Percentiles rank a stretch among this genome's conserved stretches.
These are phyloP conservation scores for Bathynomus jamesi DNA, from an alignment of 1,140 invertebrate species.

Conservation along the genomic window DNA sequence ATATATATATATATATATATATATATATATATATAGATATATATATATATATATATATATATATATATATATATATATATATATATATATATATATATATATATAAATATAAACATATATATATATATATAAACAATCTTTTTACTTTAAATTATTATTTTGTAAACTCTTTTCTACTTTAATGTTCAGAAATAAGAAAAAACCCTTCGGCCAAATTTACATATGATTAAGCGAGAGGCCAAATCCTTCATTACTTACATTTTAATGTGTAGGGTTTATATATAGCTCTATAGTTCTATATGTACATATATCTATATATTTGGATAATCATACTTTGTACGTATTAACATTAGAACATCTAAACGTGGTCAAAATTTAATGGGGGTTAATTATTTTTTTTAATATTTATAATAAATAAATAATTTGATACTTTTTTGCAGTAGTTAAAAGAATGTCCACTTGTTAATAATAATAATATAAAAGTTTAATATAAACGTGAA, in stretches of 20 bases:
- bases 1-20: background rate
- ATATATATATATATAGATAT: background rate
- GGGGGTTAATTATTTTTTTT: no score
- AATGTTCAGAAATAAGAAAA: background rate
- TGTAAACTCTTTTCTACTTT: background rate
- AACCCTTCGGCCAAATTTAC: background rate
- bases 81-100: constrained; percentile 3
- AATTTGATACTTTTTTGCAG: no score
- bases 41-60: constrained; percentile 3
- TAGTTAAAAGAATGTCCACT: no score
- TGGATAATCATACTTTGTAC: background rate
- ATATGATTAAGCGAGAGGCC: background rate
- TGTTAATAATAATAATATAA: no score
- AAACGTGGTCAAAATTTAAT: no score
- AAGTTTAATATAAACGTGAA: no score
- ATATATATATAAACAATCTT: background rate
- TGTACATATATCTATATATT: background rate
- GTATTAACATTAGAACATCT: no score
- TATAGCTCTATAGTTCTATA: background rate
- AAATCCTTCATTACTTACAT: background rate
- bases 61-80: constrained; percentile 3
- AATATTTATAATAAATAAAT: no score
- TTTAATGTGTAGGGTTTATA: background rate
- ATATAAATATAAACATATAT: background rate
- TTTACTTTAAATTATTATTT: background rate